Evolutionary conservation across 1,140 invertebrate genomes (phyloP).

Genomic region (Bombus confusus): DNA sequence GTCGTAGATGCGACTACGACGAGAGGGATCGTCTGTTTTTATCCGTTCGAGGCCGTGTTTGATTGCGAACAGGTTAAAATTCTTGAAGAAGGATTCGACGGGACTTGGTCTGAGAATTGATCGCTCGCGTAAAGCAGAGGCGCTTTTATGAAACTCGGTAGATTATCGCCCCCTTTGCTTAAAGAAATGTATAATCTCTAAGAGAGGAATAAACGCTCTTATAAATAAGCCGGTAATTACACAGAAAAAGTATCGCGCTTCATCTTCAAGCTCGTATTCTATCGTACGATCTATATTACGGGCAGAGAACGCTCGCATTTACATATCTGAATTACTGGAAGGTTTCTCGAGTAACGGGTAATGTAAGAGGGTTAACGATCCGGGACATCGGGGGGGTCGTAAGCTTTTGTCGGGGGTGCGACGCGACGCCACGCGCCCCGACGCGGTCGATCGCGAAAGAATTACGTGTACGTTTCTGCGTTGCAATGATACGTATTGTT

Average conservation of each 20-base stretch:
- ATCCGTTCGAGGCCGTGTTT: background rate
- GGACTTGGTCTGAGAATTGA: background rate
- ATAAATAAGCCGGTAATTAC: background rate
- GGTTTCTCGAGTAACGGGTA: slow-evolving; percentile 3
- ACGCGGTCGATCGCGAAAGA: slow-evolving; percentile 20
- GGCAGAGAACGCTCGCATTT: slow-evolving; percentile 6
- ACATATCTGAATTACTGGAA: slow-evolving; percentile 25
- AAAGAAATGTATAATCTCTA: background rate
- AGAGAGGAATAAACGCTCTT: background rate
- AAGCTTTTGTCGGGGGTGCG: slow-evolving; percentile 1
- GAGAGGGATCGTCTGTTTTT: too few relatives aligned
- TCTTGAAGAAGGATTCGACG: background rate
- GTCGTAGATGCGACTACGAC: background rate
- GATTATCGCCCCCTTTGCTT: accelerated
- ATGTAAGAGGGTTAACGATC: slow-evolving; percentile 30
- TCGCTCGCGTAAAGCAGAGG: background rate
- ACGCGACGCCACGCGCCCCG: background rate
- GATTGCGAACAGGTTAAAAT: background rate
- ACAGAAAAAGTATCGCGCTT: background rate
- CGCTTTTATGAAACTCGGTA: background rate
- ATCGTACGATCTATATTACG: background rate
- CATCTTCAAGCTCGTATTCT: background rate
- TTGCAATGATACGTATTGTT: slow-evolving; percentile 36
- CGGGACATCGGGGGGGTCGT: background rate
- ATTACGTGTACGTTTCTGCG: slow-evolving; percentile 22